Evolutionary conservation across 2,113 vertebrate species (phyloP), one percentile per base, ranked within the genome.

Genomic region (Geococcyx californianus): DNA sequence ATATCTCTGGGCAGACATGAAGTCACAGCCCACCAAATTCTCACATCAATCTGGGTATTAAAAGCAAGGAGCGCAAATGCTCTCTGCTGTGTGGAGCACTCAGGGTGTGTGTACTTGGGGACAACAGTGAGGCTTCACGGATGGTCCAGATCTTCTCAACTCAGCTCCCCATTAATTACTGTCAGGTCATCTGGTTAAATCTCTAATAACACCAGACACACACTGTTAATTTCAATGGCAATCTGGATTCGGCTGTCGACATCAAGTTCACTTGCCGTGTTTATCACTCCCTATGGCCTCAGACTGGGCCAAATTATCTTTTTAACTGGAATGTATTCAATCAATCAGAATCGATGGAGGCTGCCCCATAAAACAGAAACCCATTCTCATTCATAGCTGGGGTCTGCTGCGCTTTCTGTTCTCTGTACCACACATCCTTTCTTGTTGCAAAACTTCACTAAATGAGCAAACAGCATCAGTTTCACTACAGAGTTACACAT

Each of bases 211-310:
- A 94, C 78, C 73, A 84, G 89, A 55, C 89, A 89, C 75, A 89
- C 81, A 34, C 73, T 56, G 81, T 56, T 93, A 64, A 96, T 96
- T 87, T 87, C 81, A 64, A 6, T n/a, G 78, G 81, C 87, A 91
- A 75, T 84, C 70, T 94, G 94, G 84, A 75, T 72, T 85, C 81
- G 87, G 82, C 94, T 93, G 81, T 29, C 11, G 14, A 55, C 74
- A 91, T 79, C 81, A 84, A 67, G 69, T n/a, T 69, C 80, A 16
- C 49, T 82, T 84, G 64, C 66, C 84, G 74, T 38, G 81, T 69
- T 89, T 89, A 82, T 87, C 84, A 38, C 56, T 84, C 58, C 74
- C 87, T 10, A 5, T 13, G 56, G 86, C 88, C 72, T 67, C 3
- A 3, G 67, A 58, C 31, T 12, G 7, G 51, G 72, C 79, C 0